These are phyloP conservation scores for Lemur catta DNA, from an alignment of 2,797 vertebrate genomes.

Conservation along the genomic window DNA sequence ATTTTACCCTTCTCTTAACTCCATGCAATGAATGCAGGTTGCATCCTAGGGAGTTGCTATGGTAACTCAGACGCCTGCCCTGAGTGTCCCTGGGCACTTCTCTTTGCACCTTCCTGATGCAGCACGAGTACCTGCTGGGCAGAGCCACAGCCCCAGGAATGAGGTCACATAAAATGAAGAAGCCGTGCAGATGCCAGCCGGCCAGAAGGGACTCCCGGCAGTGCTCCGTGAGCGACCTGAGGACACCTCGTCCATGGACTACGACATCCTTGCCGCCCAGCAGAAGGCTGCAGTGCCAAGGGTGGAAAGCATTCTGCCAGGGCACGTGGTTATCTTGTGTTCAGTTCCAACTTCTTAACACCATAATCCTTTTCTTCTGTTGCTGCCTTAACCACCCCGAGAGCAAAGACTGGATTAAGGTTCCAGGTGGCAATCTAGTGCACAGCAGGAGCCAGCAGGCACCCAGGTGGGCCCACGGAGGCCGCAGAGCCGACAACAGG, in stretches of 20 bases:
- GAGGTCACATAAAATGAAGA: not conserved
- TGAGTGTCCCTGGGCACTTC: not conserved
- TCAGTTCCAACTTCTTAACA: not conserved
- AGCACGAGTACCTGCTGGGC: rapidly evolving
- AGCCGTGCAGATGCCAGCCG: rapidly evolving
- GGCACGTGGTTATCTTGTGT: not conserved
- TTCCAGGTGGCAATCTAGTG: not conserved
- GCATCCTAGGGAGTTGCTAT: not conserved
- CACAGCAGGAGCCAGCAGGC: not conserved
- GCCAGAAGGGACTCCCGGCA: not conserved
- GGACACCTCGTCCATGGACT: rapidly evolving
- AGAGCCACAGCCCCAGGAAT: not conserved
- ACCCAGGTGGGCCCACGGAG: not conserved
- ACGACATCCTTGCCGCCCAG: not conserved
- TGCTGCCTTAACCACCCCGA: not conserved
- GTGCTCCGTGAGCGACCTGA: rapidly evolving
- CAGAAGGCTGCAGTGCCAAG: not conserved
- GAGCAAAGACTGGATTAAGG: not conserved
- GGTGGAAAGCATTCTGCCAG: not conserved
- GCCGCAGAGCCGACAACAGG: rapidly evolving
- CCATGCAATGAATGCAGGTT: not conserved
- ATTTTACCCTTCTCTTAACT: not conserved
- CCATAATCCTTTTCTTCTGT: not conserved
- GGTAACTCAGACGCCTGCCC: not conserved
- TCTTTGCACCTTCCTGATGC: not conserved